Evolutionary conservation across 2,113 vertebrate genomes (phyloP), one percentile per base, ranked within the genome.

Genomic region (Rhinolophus ferrumequinum): DNA sequence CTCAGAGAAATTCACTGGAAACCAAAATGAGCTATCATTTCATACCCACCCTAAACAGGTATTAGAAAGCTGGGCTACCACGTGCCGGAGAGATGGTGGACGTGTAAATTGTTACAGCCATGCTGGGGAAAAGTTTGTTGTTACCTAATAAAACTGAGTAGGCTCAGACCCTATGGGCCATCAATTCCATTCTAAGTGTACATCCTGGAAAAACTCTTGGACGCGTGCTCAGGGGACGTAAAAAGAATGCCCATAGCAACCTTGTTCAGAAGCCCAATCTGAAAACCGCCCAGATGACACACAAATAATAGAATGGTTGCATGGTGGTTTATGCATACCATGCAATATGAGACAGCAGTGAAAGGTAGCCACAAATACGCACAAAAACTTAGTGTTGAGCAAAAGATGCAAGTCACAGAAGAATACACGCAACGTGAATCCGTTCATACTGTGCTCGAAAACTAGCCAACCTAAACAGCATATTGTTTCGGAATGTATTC

Each of bases 121-220:
- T 60, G 6, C 80, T 81, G 88, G 90, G 90, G 73, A 97, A 82
- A 90, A 79, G 73, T 89, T 77, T 91, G 60, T 90, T 92, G 84
- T 67, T 87, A 50, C 83, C 94, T 92, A 90, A 88, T 96, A 97
- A 88, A 97, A 75, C 66, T 67, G 75, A 87, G 76, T 88, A 80
- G 91, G 80, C 93, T 88, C 58, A 35, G 54, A 69, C 44, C 92
- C 73, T 84, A 3, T 8, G 26, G 94, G 67, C 84, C 56, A 79
- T 90, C 85, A 80, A 28, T 92, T 62, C 75, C 28, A 88, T 69
- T 69, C 58, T 73, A 38, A 6, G 52, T 52, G 30, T 56, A 22
- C 58, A 70, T 84, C 58, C 38, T 92, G 44, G 67, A 79, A 67
- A 67, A 95, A 52, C 22, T 73, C 56, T 47, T 73, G n/a, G 76